phyloP scores from a whole-genome alignment of 2,888 invertebrate species.

The Dermolepida albohirtum region DNA sequence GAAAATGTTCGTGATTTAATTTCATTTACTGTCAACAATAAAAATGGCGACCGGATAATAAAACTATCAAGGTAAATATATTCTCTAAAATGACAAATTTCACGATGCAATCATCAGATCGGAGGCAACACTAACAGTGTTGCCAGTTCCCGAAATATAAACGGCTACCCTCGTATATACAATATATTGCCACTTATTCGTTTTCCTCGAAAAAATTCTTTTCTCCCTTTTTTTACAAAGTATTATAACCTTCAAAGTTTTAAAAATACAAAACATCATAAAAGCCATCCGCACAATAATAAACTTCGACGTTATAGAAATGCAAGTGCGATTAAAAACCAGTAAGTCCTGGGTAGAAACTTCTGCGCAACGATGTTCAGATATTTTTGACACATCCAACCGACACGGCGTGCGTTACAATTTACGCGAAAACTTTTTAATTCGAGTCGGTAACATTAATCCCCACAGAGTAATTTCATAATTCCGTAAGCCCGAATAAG shows the following conservation, averaged over 20 bases:
- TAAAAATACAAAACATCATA: conserved; percentile 6
- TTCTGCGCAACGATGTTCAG: conserved; percentile 17
- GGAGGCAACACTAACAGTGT: too few species aligned
- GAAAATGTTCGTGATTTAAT: too few species aligned
- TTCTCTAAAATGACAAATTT: too few species aligned
- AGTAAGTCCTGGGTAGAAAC: conserved; percentile 11
- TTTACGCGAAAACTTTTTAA: conserved; percentile 40
- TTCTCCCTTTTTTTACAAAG: background rate
- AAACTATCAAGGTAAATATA: too few species aligned
- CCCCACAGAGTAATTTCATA: conserved; percentile 41
- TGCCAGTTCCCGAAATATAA: too few species aligned
- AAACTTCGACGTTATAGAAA: conserved; percentile 12
- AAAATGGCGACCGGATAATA: too few species aligned
- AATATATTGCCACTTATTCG: too few species aligned
- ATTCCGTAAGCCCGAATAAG: conserved; percentile 38
- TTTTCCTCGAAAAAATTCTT: too few species aligned
- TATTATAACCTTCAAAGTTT: background rate
- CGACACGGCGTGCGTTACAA: conserved; percentile 27
- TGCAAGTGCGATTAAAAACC: conserved; percentile 6
- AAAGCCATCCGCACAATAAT: conserved; percentile 13
- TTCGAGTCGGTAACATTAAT: conserved; percentile 39
- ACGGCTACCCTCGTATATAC: too few species aligned
- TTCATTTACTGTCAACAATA: too few species aligned
- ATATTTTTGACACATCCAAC: conserved; percentile 17
- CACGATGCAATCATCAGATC: too few species aligned